Evolutionary conservation across 1,140 invertebrate species (phyloP), one percentile per base, ranked within the genome.

Genomic region (Heterodera schachtii): DNA sequence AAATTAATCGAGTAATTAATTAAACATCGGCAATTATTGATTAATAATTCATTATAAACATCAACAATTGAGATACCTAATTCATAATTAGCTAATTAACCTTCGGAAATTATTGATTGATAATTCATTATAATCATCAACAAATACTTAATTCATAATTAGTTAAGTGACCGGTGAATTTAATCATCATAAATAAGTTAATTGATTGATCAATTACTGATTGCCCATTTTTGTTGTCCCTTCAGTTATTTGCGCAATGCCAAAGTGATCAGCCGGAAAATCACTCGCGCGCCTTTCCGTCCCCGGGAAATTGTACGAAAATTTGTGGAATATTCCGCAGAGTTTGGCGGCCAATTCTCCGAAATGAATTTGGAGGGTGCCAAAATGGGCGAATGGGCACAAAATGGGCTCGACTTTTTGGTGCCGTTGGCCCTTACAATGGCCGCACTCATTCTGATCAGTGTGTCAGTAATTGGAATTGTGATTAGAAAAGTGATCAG

Each of bases 261-360:
- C 13, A 78, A 49, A 64, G 75, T 69, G 60, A 13, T 81, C 19
- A 75, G 52, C 13, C 21, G 60, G 70, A 81, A 81, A 47, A 31
- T 81, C 16, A 21, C 75, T 16, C 75, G n/a, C 19, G n/a, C 60
- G 11, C 80, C 80, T 57, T 81, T 81, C 47, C 70, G 69, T 49
- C 80, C 74, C 3, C 60, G 44, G 52, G 73, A 81, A 13, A 60
- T 75, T 19, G 21, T 81, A 6, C 21, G 73, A n/a, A 64, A 57
- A 41, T 49, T 64, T 21, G 75, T 81, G 19, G 80, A 81, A 75
- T 81, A 43, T 69, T 70, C 80, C 47, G 80, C 80, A 21, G 69
- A 81, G 75, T 81, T 81, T 64, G 52, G 46, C 13, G 80, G 80
- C 46, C 47, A 81, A 49, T 81, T 81, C 69, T 21, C 44, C n/a